Evolutionary conservation across 2,113 vertebrate genomes (phyloP).

Genomic region (Stegastes partitus): DNA sequence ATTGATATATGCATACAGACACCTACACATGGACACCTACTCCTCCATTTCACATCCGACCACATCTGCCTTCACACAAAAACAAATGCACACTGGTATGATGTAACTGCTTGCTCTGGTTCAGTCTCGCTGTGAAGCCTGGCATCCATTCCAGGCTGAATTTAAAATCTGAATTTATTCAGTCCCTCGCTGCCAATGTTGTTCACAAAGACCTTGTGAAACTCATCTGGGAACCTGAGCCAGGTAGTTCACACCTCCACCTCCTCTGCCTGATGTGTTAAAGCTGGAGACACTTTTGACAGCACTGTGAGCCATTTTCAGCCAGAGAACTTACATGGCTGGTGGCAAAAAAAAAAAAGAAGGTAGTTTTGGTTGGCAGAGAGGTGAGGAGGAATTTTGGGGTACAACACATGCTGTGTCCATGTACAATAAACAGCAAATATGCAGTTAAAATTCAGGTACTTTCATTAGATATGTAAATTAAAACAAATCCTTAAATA

Average conservation of each 20-base stretch:
- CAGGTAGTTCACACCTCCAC: constrained; percentile 71
- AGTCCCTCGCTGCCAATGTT: constrained; percentile 41
- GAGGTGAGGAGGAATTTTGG: background rate
- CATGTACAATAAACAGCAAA: too few relatives aligned
- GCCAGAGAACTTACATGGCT: constrained; percentile 38
- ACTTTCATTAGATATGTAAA: too few relatives aligned
- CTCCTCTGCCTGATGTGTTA: constrained; percentile 60
- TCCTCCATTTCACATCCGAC: constrained; percentile 47
- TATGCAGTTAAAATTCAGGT: too few relatives aligned
- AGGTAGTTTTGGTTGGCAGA: constrained; percentile 4
- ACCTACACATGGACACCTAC: constrained; percentile 60
- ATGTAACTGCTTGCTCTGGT: constrained; percentile 48
- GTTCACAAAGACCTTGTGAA: constrained; percentile 61
- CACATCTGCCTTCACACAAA: constrained; percentile 45
- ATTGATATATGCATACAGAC: constrained; percentile 38
- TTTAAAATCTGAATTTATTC: constrained; percentile 62
- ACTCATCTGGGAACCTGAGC: constrained; percentile 54
- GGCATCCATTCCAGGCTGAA: constrained; percentile 43
- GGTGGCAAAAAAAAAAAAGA: constrained; percentile 36
- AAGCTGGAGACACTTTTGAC: constrained; percentile 66
- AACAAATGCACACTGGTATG: constrained; percentile 41
- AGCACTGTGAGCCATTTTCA: constrained; percentile 60
- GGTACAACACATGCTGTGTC: background rate
- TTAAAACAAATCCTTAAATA: too few relatives aligned
- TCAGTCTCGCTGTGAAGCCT: constrained; percentile 37